Evolutionary conservation across 2,888 invertebrate species (phyloP).

Genomic region (Cataglyphis cursor): DNA sequence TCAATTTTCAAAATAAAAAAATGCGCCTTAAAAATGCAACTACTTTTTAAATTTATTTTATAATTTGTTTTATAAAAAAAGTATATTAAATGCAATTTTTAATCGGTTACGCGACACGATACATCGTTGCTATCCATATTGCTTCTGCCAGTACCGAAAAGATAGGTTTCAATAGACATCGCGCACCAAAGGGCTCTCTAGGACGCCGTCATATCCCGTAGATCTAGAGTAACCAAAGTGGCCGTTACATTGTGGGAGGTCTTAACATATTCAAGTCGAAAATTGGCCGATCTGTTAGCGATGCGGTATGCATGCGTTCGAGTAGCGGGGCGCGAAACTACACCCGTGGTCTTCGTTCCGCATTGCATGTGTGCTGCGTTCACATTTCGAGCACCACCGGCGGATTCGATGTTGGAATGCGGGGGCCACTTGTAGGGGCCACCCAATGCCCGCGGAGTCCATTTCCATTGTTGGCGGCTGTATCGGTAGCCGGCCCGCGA

Average conservation of each 20-base stretch:
- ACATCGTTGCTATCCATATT: neutral
- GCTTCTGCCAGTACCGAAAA: neutral
- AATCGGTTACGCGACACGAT: neutral
- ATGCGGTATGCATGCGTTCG: constrained; percentile 75
- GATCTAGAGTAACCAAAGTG: constrained; percentile 47
- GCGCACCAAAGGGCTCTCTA: constrained; percentile 54
- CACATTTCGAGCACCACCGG: constrained; percentile 73
- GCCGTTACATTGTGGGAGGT: constrained; percentile 76
- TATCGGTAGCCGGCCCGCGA: constrained; percentile 71
- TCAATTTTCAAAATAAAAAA: neutral
- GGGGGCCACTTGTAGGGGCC: constrained; percentile 76
- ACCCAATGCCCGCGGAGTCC: constrained; percentile 73
- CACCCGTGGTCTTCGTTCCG: constrained; percentile 73
- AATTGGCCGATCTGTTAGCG: constrained; percentile 78
- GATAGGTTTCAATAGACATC: neutral
- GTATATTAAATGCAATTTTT: constrained; percentile 4
- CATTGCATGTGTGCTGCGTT: constrained; percentile 71
- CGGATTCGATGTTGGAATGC: constrained; percentile 79
- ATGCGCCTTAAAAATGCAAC: neutral
- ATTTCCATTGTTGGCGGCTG: constrained; percentile 78
- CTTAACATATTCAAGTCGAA: constrained; percentile 77
- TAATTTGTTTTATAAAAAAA: neutral
- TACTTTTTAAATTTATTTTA: neutral
- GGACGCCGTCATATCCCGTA: constrained; percentile 56
- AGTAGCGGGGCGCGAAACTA: constrained; percentile 73